A percentile compares a stretch with the other conserved stretches of the same genome.
Conservation (phyloP, 1,140 invertebrate species). For the Aculops lycopersici region DNA sequence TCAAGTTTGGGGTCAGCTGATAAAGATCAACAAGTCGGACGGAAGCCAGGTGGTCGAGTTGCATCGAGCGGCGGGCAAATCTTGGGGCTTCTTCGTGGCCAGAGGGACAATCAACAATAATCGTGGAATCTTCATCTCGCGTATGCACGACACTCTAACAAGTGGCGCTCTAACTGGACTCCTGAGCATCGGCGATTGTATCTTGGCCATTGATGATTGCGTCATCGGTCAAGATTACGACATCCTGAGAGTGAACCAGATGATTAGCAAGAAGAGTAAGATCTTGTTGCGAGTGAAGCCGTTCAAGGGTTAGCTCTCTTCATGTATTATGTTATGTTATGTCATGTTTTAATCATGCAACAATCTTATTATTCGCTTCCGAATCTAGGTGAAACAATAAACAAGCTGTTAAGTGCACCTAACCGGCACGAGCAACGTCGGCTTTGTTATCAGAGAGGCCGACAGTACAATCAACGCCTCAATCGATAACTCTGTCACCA, state of each 20-base stretch:
- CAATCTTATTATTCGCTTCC: too few species aligned
- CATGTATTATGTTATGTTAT: neutral
- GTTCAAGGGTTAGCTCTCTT: slow-evolving; percentile 13
- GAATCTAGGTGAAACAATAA: too few species aligned
- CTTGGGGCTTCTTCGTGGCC: slow-evolving; percentile 16
- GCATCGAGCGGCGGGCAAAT: slow-evolving; percentile 12
- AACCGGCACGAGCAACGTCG: too few species aligned
- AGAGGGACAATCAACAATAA: slow-evolving; percentile 14
- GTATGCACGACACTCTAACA: slow-evolving; percentile 13
- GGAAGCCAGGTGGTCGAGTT: slow-evolving; percentile 14
- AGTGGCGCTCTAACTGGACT: slow-evolving; percentile 14
- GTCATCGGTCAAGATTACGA: slow-evolving; percentile 7
- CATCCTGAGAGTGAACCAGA: slow-evolving; percentile 9
- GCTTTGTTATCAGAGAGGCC: too few species aligned
- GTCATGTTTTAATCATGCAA: too few species aligned
- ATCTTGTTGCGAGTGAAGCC: slow-evolving; percentile 7
- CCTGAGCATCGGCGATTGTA: slow-evolving; percentile 15
- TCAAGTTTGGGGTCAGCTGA: slow-evolving; percentile 11
- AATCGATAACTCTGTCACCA: too few species aligned
- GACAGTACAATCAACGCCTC: too few species aligned
- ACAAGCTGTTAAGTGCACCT: too few species aligned
- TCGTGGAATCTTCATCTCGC: slow-evolving; percentile 16
- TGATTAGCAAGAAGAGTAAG: slow-evolving; percentile 10
- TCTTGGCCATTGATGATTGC: slow-evolving; percentile 15
- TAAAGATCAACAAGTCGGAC: slow-evolving; percentile 13